Percentiles rank a stretch among this genome's conserved stretches.
Conservation (phyloP, 1,140 invertebrate species). For the Drosophila kohkoa region DNA sequence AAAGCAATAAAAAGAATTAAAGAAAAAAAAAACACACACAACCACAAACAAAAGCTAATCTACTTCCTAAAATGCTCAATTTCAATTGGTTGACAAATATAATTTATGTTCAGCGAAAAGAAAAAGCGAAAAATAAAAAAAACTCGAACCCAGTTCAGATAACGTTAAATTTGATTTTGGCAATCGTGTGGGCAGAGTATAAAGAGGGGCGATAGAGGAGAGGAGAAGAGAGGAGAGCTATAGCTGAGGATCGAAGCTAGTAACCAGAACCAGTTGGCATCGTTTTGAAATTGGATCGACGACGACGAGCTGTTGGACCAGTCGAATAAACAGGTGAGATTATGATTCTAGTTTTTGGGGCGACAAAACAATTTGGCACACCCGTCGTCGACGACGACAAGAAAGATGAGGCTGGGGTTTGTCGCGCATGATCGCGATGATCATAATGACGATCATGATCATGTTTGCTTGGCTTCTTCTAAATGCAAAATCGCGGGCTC, state of each 20-base stretch:
- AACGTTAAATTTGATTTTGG: conserved; percentile 30
- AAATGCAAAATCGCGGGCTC: conserved; percentile 51
- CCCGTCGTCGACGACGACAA: conserved; percentile 35
- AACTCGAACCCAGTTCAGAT: conserved; percentile 19
- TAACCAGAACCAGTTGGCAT: conserved; percentile 46
- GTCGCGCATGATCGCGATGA: conserved; percentile 26
- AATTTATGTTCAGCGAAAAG: conserved; percentile 27
- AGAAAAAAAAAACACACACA: background rate
- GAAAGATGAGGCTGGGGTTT: conserved; percentile 22
- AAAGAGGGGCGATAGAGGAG: background rate
- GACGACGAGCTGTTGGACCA: conserved; percentile 30
- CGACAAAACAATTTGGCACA: conserved; percentile 70
- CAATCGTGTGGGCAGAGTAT: conserved; percentile 12
- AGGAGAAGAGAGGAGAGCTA: too few species aligned
- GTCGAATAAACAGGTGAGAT: conserved; percentile 33
- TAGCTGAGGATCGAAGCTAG: background rate
- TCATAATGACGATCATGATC: conserved; percentile 44
- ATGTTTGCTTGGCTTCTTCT: conserved; percentile 38
- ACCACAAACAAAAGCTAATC: conserved; percentile 3
- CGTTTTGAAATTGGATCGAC: conserved; percentile 40
- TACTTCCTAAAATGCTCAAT: conserved; percentile 21
- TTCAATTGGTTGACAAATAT: conserved; percentile 21
- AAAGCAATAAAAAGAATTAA: background rate
- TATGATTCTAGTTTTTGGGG: conserved; percentile 44
- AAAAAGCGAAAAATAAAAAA: conserved; percentile 1